Conservation (phyloP, 1,140 invertebrate species). For the Neodiprion virginianus region DNA sequence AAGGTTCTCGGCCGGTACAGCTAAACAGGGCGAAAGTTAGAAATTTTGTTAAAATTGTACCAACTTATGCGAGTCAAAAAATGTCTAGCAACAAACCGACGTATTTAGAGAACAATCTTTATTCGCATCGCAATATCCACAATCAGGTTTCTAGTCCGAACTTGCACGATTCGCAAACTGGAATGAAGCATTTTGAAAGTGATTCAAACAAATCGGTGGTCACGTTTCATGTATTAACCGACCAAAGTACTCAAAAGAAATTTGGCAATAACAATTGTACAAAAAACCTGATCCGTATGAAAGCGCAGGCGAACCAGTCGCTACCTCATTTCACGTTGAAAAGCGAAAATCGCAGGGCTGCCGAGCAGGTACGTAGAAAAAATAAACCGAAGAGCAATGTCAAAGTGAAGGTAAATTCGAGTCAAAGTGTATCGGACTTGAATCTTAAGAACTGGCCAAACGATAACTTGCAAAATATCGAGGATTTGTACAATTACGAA, state of each 20-base stretch:
- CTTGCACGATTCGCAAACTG: not conserved
- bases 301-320: not conserved
- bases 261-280: not conserved
- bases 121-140: not conserved
- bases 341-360: not conserved
- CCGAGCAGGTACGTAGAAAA: not conserved
- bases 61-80: not conserved
- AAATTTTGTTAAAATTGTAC: not conserved
- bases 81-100: not conserved
- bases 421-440: slow-evolving; percentile 19
- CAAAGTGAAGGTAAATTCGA: slow-evolving; percentile 2
- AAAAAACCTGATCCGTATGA: not conserved
- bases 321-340: not conserved
- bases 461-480: slow-evolving; percentile 32
- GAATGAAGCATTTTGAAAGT: not conserved
- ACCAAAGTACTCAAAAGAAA: not conserved
- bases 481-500: slow-evolving; percentile 52
- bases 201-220: not conserved
- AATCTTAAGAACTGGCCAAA: slow-evolving; percentile 52
- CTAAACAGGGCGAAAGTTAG: not conserved
- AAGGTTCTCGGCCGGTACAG: no score
- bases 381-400: slow-evolving; percentile 7
- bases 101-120: not conserved
- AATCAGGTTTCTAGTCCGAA: not conserved
- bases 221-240: not conserved